Evolutionary conservation across 2,797 vertebrate genomes (phyloP).

Genomic region (Ctenopoma multispine): DNA sequence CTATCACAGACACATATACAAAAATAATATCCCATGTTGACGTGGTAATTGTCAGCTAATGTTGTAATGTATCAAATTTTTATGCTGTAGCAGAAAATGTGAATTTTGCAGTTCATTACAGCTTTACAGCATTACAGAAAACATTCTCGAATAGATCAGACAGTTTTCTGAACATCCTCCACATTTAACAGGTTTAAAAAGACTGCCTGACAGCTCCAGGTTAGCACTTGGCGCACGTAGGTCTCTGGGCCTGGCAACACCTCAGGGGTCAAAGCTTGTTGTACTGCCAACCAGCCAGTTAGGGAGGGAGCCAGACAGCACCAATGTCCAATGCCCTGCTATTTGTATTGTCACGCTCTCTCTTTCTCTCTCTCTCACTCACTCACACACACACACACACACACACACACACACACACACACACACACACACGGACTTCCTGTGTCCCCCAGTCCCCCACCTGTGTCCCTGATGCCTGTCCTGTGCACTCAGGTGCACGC

Average conservation of each 20-base stretch:
- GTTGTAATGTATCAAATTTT: background rate
- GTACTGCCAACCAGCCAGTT: slow-evolving; percentile 71
- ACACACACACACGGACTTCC: slow-evolving; percentile 33
- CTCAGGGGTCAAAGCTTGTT: slow-evolving; percentile 63
- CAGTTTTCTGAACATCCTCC: slow-evolving; percentile 20
- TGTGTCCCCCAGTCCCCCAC: slow-evolving; percentile 43
- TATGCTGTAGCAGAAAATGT: background rate
- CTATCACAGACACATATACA: background rate
- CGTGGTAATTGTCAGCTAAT: background rate
- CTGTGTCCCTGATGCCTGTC: slow-evolving; percentile 71
- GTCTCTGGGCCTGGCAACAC: slow-evolving; percentile 48
- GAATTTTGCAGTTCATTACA: slow-evolving; percentile 3
- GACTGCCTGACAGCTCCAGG: slow-evolving; percentile 44
- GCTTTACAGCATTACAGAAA: slow-evolving; percentile 1
- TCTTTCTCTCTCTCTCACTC: too few species aligned
- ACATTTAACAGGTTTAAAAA: slow-evolving; percentile 25
- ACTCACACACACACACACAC: slow-evolving; percentile 17
- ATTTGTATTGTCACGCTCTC: slow-evolving; percentile 66
- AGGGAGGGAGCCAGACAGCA: slow-evolving; percentile 77
- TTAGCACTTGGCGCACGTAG: slow-evolving; percentile 44
- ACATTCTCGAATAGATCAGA: slow-evolving; percentile 14
- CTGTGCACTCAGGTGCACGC: slow-evolving; percentile 91
- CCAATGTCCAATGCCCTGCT: slow-evolving; percentile 76
- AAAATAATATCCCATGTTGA: background rate
- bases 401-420: background rate